Evolutionary conservation across 2,888 invertebrate species (phyloP).

Genomic region (Lissonota sp.): DNA sequence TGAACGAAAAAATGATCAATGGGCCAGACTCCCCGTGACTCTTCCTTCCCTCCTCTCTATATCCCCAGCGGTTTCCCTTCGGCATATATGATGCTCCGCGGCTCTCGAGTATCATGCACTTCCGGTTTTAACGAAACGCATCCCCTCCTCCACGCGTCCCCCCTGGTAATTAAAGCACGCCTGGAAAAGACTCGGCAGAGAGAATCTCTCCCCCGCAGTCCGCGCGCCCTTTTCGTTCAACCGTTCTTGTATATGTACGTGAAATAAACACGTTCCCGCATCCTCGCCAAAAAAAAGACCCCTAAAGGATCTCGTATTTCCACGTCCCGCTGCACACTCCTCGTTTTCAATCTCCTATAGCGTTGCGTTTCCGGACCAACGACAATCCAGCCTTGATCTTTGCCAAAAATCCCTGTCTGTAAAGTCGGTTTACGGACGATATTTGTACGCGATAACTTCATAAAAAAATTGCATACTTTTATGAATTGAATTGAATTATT

Average conservation of each 20-base stretch:
- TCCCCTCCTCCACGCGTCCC: conserved; percentile 66
- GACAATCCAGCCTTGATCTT: too few relatives aligned
- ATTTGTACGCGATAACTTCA: too few relatives aligned
- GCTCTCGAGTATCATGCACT: conserved; percentile 49
- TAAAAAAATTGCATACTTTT: too few relatives aligned
- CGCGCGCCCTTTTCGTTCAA: conserved; percentile 63
- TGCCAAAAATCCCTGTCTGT: too few relatives aligned
- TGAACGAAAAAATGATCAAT: not conserved
- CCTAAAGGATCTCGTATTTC: conserved; percentile 57
- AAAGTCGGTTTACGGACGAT: too few relatives aligned
- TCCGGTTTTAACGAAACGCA: conserved; percentile 54
- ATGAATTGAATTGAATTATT: too few relatives aligned
- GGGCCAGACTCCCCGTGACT: conserved; percentile 5
- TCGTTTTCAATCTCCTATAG: not conserved
- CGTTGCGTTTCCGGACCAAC: too few relatives aligned
- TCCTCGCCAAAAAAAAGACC: conserved; percentile 24
- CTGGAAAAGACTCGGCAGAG: conserved; percentile 58
- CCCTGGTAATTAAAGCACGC: conserved; percentile 70
- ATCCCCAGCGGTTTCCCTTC: too few relatives aligned
- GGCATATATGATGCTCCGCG: too few relatives aligned
- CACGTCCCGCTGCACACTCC: conserved; percentile 36
- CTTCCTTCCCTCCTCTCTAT: conserved; percentile 9
- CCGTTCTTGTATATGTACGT: too few relatives aligned
- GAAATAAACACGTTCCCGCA: not conserved
- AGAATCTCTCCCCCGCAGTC: conserved; percentile 52